Conservation (phyloP, 2,797 vertebrate genomes). For the Galago senegalensis region DNA sequence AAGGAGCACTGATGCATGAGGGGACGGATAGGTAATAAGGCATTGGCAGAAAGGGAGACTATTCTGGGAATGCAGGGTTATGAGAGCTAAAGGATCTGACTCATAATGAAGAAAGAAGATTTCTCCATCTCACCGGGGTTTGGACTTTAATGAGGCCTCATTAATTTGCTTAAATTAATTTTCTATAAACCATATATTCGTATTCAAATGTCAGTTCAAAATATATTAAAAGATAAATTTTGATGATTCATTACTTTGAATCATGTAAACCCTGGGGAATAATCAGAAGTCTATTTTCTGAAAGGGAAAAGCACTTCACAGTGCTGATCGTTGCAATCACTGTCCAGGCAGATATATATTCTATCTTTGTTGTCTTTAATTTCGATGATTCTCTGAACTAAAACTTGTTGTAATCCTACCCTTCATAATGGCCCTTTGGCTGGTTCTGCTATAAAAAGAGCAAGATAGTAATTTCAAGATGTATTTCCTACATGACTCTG, state of each 20-base stretch:
- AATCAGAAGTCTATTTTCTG: slow-evolving; percentile 77
- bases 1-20: background rate
- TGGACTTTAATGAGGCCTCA: slow-evolving; percentile 38
- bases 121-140: slow-evolving; percentile 5
- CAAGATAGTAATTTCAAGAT: slow-evolving; percentile 81
- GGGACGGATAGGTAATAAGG: background rate
- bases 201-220: slow-evolving; percentile 76
- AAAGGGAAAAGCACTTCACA: slow-evolving; percentile 79
- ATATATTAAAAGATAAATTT: slow-evolving; percentile 72
- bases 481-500: slow-evolving; percentile 79
- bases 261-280: slow-evolving; percentile 70
- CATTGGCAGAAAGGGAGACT: background rate
- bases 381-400: slow-evolving; percentile 78
- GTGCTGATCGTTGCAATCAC: slow-evolving; percentile 75
- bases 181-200: slow-evolving; percentile 72
- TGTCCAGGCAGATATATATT: slow-evolving; percentile 69
- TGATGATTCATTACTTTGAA: slow-evolving; percentile 70
- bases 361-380: slow-evolving; percentile 81
- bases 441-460: slow-evolving; percentile 72
- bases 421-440: slow-evolving; percentile 76
- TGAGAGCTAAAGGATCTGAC: background rate
- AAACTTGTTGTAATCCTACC: slow-evolving; percentile 84
- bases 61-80: background rate
- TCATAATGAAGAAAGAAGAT: slow-evolving; percentile 40
- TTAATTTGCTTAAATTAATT: slow-evolving; percentile 72